Conservation (phyloP, 1,140 invertebrate genomes). For the Cyclargus thomasi region DNA sequence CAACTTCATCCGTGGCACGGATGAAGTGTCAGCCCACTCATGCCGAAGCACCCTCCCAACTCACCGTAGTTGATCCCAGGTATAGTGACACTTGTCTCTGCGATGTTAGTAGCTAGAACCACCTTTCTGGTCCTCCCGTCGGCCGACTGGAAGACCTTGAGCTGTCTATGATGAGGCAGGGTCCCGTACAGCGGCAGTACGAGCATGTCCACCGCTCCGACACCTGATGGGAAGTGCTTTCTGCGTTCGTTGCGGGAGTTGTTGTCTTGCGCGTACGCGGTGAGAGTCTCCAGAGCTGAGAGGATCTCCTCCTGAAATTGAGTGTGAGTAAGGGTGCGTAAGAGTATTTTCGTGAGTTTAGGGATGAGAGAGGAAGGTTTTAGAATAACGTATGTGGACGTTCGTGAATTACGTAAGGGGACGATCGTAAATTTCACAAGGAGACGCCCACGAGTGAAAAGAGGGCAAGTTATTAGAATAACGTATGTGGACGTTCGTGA, state of each 20-base stretch:
- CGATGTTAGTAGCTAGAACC: constrained; percentile 97
- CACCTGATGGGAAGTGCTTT: constrained; percentile 58
- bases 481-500: constrained; percentile 18
- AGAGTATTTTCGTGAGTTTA: no score
- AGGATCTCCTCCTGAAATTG: constrained; percentile 88
- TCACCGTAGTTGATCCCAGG: constrained; percentile 92
- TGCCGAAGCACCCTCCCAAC: no score
- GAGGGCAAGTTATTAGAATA: background rate
- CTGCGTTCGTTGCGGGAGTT: constrained; percentile 64
- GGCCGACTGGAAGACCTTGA: constrained; percentile 77
- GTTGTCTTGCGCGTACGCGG: constrained; percentile 78
- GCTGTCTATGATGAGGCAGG: constrained; percentile 82
- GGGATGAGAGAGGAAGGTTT: background rate
- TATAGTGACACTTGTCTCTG: constrained; percentile 96
- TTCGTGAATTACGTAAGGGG: background rate
- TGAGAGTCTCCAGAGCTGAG: constrained; percentile 80
- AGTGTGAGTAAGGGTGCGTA: no score
- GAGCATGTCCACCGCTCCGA: constrained; percentile 76
- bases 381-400: background rate
- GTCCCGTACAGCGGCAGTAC: constrained; percentile 96
- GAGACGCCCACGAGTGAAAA: background rate
- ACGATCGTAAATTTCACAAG: background rate
- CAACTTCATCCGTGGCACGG: no score
- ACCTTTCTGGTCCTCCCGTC: constrained; percentile 83
- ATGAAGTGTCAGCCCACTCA: no score